Conservation (phyloP, 2,797 vertebrate genomes). For the Meriones psammophilus region DNA sequence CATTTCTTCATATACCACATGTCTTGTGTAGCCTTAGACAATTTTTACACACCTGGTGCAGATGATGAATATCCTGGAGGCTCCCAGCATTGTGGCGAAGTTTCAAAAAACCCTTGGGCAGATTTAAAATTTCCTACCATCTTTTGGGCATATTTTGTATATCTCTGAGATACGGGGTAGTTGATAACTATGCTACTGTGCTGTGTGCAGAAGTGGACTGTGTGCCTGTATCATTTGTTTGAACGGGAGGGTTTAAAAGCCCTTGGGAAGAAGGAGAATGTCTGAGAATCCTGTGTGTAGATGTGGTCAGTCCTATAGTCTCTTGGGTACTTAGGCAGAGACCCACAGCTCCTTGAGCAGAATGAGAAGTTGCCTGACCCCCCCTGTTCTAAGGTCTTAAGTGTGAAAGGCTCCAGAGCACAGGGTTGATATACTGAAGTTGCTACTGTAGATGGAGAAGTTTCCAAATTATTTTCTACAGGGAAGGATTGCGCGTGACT, state of each 20-base stretch:
- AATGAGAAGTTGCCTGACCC: background rate
- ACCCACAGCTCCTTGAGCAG: background rate
- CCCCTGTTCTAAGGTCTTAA: background rate
- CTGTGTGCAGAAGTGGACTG: background rate
- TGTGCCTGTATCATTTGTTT: background rate
- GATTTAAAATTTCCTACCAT: background rate
- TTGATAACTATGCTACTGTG: background rate
- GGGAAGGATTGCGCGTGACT: too few species aligned
- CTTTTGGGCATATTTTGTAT: background rate
- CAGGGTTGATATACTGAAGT: too few species aligned
- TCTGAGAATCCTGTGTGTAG: background rate
- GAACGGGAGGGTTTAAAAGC: background rate
- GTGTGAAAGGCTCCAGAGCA: too few species aligned
- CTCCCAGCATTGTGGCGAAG: too few species aligned
- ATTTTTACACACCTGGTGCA: background rate
- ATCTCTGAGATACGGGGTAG: background rate
- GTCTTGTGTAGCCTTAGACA: too few species aligned
- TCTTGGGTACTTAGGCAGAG: background rate
- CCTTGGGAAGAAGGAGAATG: too few species aligned
- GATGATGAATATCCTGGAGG: background rate
- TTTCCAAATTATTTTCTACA: too few species aligned
- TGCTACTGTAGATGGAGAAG: too few species aligned
- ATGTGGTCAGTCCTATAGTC: background rate
- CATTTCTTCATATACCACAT: too few species aligned
- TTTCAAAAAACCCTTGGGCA: background rate